Evolutionary conservation across 2,888 invertebrate genomes (phyloP).

Genomic region (Catocala sponsa): DNA sequence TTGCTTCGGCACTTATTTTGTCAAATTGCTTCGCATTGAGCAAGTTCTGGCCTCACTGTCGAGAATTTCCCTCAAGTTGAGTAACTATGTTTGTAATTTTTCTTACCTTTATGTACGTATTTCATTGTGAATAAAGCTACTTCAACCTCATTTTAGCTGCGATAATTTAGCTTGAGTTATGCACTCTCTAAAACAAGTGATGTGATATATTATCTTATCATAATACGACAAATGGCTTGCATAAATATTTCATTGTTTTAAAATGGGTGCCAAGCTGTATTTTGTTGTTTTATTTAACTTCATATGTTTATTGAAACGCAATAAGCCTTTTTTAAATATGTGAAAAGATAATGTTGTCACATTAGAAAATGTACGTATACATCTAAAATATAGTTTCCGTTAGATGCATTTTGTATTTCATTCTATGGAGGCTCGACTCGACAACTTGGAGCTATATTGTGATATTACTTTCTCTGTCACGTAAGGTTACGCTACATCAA

Average conservation of each 20-base stretch:
- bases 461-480: constrained; percentile 18
- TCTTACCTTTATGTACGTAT: constrained; percentile 14
- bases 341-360: constrained; percentile 55
- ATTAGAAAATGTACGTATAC: constrained; percentile 46
- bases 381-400: constrained; percentile 48
- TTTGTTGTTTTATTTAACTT: constrained; percentile 40
- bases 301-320: constrained; percentile 34
- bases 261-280: constrained; percentile 54
- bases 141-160: constrained; percentile 36
- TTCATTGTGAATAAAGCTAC: constrained; percentile 38
- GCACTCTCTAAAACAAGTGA: constrained; percentile 55
- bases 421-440: not conserved
- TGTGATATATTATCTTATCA: constrained; percentile 54
- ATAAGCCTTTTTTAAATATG: constrained; percentile 38
- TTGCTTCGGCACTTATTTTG: constrained; percentile 12
- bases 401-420: constrained; percentile 13
- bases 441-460: constrained; percentile 5
- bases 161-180: constrained; percentile 58
- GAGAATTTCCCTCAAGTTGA: not conserved
- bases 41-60: not conserved
- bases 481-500: not conserved
- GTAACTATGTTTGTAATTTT: not conserved
- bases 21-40: constrained; percentile 1
- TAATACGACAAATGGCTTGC: constrained; percentile 42
- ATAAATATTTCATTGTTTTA: constrained; percentile 37